Evolutionary conservation across 2,888 invertebrate species (phyloP), one percentile per base, ranked within the genome.

Genomic region (Macrophya alboannulata): DNA sequence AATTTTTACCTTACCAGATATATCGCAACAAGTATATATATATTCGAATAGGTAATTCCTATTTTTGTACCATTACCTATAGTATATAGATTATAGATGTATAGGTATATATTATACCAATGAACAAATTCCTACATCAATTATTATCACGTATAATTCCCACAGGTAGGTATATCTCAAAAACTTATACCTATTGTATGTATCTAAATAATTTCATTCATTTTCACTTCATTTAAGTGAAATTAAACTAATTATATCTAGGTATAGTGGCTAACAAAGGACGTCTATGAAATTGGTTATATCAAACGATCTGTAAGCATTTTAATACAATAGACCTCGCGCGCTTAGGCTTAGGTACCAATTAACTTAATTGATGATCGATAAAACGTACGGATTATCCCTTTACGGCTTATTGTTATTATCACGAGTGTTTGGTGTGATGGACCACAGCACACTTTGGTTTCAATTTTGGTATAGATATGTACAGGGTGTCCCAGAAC

Each of bases 331-430:
- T 17, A 8, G 37, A 4, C 37, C 37, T 45, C n/a, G 25, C 74
- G 4, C 43, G 71, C 17, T 45, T 25, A 74, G 74, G 71, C 31
- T 45, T 25, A 74, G 74, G 74, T 74, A 48, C 55, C 55, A 77
- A 77, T 77, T 55, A n/a, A 77, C 17, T 77, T 77, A 77, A 77
- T 77, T 25, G n/a, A 77, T 55, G 17, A 59, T 55, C 51, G 76
- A 76, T 76, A 76, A 76, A 48, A 21, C 51, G 10, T 25, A 15
- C 25, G 45, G 25, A 25, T 62, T 62, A 25, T 21, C 12, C 62
- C 10, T 62, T 21, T 12, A 12, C 12, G 10, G 25, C 62, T 25
- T 62, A 0, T 15, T 43, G 1, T 40, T 37, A 17, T 71, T 71
- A 9, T 74, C 5, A 25, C 43, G n/a, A 12, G 12, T 62, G 25